Base-by-base conservation (phyloP, 2,888 invertebrate genomes). In the Philaethria dido region DNA sequence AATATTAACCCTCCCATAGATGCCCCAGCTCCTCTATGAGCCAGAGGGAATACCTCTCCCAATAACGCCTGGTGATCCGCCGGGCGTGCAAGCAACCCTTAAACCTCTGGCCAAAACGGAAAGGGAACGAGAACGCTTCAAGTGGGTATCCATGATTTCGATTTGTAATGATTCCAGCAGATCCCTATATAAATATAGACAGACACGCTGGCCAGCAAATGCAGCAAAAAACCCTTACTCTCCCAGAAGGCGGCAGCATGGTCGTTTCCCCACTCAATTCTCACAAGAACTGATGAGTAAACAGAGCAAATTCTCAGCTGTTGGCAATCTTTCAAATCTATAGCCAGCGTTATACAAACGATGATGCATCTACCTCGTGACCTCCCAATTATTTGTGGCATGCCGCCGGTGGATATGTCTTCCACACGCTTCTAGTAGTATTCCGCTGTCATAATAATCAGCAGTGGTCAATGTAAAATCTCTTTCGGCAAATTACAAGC, bases 21-120 rank as follows among this genome's bases (percentile, higher is more conserved):
- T 11, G 81, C 76, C 0, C 87, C 88, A 1, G 78, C 78, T 8
- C 81, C 83, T 73, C 83, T 81, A 62, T 88, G 85, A 0, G 76
- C 80, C 47, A 89, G 76, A 0, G 89, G 89, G 45, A 83, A 84
- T 5, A 89, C 66, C 72, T 89, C 89, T 0, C 89, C 89, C 29
- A 86, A 67, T 14, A 89, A 75, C 2, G 83, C 81, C 16, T n/a
- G n/a, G n/a, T n/a, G n/a, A n/a, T n/a, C n/a, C n/a, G n/a, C n/a
- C n/a, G n/a, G n/a, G n/a, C n/a, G n/a, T n/a, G n/a, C n/a, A n/a
- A n/a, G n/a, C n/a, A n/a, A n/a, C n/a, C n/a, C n/a, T n/a, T n/a
- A n/a, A n/a, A n/a, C n/a, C n/a, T n/a, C n/a, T n/a, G n/a, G n/a
- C n/a, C n/a, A n/a, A n/a, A n/a, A n/a, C n/a, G n/a, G n/a, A n/a